phyloP scores from a whole-genome alignment of 2,888 invertebrate species.

The Rhagium mordax region DNA sequence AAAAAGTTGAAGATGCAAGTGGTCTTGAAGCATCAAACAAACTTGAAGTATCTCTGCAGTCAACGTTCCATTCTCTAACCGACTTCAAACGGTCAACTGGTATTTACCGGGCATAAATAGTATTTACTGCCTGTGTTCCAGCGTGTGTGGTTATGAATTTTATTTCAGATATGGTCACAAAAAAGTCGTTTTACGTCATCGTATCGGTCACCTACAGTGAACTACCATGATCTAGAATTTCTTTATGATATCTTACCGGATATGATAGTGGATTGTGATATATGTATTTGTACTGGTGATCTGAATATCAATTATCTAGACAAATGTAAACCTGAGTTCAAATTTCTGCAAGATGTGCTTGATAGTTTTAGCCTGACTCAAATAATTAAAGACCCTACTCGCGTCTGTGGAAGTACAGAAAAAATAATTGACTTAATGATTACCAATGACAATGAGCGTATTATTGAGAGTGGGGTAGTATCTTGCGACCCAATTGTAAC shows the following conservation, averaged over 20 bases:
- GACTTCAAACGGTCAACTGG: too few species aligned
- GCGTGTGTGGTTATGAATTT: too few species aligned
- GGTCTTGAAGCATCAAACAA: too few species aligned
- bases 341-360: neutral
- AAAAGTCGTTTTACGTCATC: too few species aligned
- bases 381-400: neutral
- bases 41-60: too few species aligned
- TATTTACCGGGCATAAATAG: too few species aligned
- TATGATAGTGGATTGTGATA: neutral
- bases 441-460: neutral
- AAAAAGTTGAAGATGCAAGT: too few species aligned
- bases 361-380: neutral
- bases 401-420: too few species aligned
- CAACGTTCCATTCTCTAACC: too few species aligned
- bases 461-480: neutral
- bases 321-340: neutral
- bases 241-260: neutral
- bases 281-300: neutral
- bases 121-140: too few species aligned
- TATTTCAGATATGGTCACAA: too few species aligned
- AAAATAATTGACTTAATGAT: too few species aligned
- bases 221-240: neutral
- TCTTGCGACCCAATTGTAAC: neutral
- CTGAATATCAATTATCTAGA: neutral
- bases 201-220: neutral